Evolutionary conservation across 53 echinoderm and acorn worm genomes (phyloP).

Genomic region (Henricia sp.): DNA sequence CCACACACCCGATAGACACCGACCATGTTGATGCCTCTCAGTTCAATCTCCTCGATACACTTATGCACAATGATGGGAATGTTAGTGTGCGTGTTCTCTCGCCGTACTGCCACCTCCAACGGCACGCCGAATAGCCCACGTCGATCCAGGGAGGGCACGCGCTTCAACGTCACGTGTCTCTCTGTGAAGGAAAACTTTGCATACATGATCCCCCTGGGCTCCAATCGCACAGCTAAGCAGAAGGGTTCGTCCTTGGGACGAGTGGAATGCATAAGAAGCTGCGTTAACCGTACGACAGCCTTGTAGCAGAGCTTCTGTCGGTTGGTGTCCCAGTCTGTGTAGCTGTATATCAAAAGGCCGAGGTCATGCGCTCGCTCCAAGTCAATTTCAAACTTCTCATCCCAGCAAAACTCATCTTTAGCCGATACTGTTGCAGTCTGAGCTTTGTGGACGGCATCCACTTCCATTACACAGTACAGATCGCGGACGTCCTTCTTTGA

Average conservation of each 20-base stretch:
- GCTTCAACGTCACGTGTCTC: slow-evolving; percentile 91
- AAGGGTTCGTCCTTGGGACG: slow-evolving; percentile 81
- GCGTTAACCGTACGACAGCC: slow-evolving; percentile 78
- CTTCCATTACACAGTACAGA: slow-evolving; percentile 92
- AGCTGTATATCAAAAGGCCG: slow-evolving; percentile 87
- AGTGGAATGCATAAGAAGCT: slow-evolving; percentile 80
- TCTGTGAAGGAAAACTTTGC: slow-evolving; percentile 91
- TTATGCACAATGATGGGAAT: slow-evolving; percentile 95
- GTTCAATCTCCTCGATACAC: slow-evolving; percentile 96
- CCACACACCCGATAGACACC: slow-evolving; percentile 98
- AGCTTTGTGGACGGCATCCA: slow-evolving; percentile 96
- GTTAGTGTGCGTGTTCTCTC: slow-evolving; percentile 83
- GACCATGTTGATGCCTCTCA: slow-evolving; percentile 84
- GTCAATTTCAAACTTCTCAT: slow-evolving; percentile 97
- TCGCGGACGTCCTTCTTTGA: slow-evolving; percentile 84
- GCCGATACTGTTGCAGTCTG: slow-evolving; percentile 92
- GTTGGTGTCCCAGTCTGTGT: slow-evolving; percentile 78
- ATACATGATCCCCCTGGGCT: slow-evolving; percentile 94
- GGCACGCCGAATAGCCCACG: slow-evolving; percentile 94
- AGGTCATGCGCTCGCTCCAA: slow-evolving; percentile 92
- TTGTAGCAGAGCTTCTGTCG: slow-evolving; percentile 91
- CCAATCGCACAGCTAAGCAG: slow-evolving; percentile 86
- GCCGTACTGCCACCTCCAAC: slow-evolving; percentile 86
- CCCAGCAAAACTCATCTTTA: slow-evolving; percentile 95
- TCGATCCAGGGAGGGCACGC: slow-evolving; percentile 95